These are phyloP conservation scores for Meloe dianella DNA, from an alignment of 2,888 invertebrate species.

Conservation along the genomic window DNA sequence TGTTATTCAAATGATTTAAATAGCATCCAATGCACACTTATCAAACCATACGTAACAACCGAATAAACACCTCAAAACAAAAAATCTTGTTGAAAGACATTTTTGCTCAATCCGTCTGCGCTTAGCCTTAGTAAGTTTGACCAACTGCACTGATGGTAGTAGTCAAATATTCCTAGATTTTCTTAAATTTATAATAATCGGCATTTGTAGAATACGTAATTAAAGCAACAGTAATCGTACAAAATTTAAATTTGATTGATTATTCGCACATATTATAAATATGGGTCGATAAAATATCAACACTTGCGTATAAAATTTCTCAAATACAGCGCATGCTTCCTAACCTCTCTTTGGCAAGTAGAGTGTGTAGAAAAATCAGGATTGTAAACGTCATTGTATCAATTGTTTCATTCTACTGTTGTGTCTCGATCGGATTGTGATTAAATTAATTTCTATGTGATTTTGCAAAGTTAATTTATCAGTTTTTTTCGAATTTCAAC, in stretches of 20 bases:
- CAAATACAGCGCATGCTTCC: background rate
- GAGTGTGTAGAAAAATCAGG: background rate
- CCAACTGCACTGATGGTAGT: background rate
- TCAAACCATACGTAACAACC: too few relatives aligned
- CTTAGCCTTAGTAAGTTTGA: background rate
- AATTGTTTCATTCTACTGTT: conserved; percentile 4
- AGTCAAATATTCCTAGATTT: background rate
- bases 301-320: background rate
- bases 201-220: too few relatives aligned
- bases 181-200: background rate
- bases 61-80: too few relatives aligned
- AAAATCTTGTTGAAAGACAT: too few relatives aligned
- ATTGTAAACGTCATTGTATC: conserved; percentile 9
- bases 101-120: too few relatives aligned
- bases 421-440: background rate
- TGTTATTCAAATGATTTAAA: too few relatives aligned
- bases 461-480: conserved; percentile 9
- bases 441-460: background rate
- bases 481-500: background rate
- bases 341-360: background rate
- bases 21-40: too few relatives aligned
- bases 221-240: too few relatives aligned
- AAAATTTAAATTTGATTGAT: background rate
- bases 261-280: too few relatives aligned
- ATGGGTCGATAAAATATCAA: background rate